These are phyloP conservation scores for Cairina moschata DNA, from an alignment of 2,113 vertebrate genomes.

Conservation along the genomic window DNA sequence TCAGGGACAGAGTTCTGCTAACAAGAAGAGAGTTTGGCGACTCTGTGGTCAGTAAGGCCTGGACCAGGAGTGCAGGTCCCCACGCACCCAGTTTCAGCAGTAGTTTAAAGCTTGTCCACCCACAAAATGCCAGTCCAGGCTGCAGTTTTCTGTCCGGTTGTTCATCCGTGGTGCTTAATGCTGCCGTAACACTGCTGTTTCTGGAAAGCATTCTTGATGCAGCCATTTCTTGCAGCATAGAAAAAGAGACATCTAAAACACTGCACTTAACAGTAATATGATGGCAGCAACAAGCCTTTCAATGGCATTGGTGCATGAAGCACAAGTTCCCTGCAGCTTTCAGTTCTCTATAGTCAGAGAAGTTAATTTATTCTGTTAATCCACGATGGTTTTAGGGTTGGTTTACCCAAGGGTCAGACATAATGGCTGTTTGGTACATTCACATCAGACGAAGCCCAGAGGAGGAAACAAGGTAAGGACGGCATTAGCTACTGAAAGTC, in stretches of 20 bases:
- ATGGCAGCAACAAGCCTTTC: neutral
- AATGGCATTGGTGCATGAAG: neutral
- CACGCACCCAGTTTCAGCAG: neutral
- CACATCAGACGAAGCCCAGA: neutral
- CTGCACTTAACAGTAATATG: fast-evolving
- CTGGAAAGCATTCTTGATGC: neutral
- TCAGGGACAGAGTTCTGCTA: neutral
- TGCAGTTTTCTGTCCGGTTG: neutral
- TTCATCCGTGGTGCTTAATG: no score
- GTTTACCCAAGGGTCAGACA: neutral
- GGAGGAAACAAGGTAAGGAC: neutral
- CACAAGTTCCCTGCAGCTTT: neutral
- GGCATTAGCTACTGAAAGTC: neutral
- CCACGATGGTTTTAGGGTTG: fast-evolving
- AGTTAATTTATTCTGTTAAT: neutral
- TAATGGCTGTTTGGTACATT: neutral
- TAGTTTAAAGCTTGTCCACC: neutral
- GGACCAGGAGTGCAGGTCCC: neutral
- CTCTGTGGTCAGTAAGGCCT: neutral
- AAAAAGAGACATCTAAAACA: neutral
- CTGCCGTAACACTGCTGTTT: neutral
- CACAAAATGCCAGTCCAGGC: neutral
- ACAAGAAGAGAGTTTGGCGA: neutral
- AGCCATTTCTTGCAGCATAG: neutral
- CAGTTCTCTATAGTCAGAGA: fast-evolving